Evolutionary conservation across 2,888 invertebrate species (phyloP).

Genomic region (Andrena praecox): DNA sequence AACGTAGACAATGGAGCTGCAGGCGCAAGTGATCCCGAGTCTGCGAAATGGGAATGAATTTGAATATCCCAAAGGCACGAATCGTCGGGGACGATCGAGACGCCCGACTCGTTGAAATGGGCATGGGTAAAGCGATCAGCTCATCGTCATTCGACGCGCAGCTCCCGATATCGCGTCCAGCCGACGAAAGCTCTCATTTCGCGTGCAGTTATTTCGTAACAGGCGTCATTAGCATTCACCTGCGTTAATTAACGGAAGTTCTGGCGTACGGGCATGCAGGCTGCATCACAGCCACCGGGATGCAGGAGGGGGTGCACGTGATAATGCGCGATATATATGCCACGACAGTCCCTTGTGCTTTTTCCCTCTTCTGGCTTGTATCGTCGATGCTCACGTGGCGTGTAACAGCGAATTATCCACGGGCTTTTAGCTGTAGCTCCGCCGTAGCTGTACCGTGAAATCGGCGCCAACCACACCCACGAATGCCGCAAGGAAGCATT

Average conservation of each 20-base stretch:
- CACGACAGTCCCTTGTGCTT: conserved; percentile 62
- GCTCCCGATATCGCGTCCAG: conserved; percentile 39
- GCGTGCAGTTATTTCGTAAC: conserved; percentile 72
- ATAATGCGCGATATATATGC: conserved; percentile 71
- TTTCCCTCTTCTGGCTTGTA: conserved; percentile 68
- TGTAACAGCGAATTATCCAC: conserved; percentile 78
- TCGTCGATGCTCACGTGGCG: conserved; percentile 67
- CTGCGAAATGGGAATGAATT: too few relatives aligned
- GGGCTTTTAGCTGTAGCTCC: conserved; percentile 80
- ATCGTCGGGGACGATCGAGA: background rate
- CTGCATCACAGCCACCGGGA: conserved; percentile 55
- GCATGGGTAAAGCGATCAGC: background rate
- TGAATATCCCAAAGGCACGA: background rate
- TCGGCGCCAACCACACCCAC: conserved; percentile 80
- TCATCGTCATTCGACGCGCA: conserved; percentile 20
- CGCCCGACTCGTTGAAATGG: background rate
- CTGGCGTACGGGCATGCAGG: conserved; percentile 55
- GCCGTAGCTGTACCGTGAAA: conserved; percentile 81
- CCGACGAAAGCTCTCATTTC: conserved; percentile 70
- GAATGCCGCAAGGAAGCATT: conserved; percentile 44
- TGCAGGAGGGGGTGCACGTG: conserved; percentile 45
- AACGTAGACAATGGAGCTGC: background rate
- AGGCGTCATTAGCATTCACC: conserved; percentile 72
- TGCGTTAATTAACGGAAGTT: conserved; percentile 76
- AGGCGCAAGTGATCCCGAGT: background rate